Conservation (phyloP, 2,888 invertebrate species). For the Mesochorus sp. region DNA sequence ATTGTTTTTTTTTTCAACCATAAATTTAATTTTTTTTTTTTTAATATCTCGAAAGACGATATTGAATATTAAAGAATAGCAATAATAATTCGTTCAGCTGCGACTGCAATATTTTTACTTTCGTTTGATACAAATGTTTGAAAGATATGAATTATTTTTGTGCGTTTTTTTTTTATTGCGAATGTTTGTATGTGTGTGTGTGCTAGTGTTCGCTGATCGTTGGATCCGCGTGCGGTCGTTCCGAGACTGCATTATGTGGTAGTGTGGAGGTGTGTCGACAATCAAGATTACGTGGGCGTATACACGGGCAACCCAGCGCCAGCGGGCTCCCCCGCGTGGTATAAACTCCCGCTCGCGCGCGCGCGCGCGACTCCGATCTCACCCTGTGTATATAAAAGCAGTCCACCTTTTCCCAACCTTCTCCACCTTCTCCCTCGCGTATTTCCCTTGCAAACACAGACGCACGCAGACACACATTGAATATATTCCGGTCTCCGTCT, state of each 20-base stretch:
- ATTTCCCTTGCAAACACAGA: conserved; percentile 12
- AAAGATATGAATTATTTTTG: too few relatives aligned
- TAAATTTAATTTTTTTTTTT: too few relatives aligned
- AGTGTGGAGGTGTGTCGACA: conserved; percentile 77
- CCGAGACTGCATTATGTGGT: conserved; percentile 61
- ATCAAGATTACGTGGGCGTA: conserved; percentile 80
- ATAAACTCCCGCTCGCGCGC: conserved; percentile 36
- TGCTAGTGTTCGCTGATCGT: conserved; percentile 58
- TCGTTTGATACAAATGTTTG: too few relatives aligned
- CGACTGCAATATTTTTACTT: too few relatives aligned
- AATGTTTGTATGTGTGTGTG: conserved; percentile 10
- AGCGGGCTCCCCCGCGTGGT: conserved; percentile 64
- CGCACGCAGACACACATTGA: too few relatives aligned
- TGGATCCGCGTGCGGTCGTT: conserved; percentile 62
- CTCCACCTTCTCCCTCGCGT: conserved; percentile 22
- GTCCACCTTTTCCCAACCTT: conserved; percentile 25
- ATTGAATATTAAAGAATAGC: too few relatives aligned
- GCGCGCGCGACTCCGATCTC: conserved; percentile 53
- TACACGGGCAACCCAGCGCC: conserved; percentile 79
- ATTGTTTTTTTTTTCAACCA: too few relatives aligned
- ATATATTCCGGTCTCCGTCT: conserved; percentile 16
- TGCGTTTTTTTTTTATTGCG: too few relatives aligned
- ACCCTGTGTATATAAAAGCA: conserved; percentile 4
- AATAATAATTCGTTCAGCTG: too few relatives aligned
- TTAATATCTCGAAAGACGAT: too few relatives aligned